phyloP scores from a whole-genome alignment of 1,140 invertebrate species.

The Drosophila jambulina region DNA sequence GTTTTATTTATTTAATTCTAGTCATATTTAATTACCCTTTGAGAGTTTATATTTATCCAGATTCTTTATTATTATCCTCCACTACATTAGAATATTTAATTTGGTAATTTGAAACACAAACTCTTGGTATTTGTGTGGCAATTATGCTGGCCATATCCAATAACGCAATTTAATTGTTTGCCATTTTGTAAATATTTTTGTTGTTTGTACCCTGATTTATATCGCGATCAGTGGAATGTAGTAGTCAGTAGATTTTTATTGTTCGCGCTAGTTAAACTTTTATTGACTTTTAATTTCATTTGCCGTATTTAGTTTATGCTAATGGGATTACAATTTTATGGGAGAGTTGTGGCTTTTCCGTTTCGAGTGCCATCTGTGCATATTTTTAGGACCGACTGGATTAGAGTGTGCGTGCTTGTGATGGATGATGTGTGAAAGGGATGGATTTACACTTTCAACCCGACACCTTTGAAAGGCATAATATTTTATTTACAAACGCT shows the following conservation, averaged over 20 bases:
- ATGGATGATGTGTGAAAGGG: slow-evolving; percentile 33
- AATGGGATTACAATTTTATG: slow-evolving; percentile 53
- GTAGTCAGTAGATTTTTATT: slow-evolving; percentile 50
- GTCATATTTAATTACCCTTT: not conserved
- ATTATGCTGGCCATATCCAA: slow-evolving; percentile 16
- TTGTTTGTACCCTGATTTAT: slow-evolving; percentile 14
- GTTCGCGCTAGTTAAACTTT: slow-evolving; percentile 43
- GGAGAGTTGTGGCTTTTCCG: slow-evolving; percentile 33
- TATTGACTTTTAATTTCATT: slow-evolving; percentile 57
- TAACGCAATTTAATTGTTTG: slow-evolving; percentile 7
- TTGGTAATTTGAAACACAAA: slow-evolving; percentile 27
- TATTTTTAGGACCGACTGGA: slow-evolving; percentile 35
- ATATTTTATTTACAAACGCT: slow-evolving; percentile 40
- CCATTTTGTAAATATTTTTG: slow-evolving; percentile 24
- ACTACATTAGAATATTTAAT: slow-evolving; percentile 11
- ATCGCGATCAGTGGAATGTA: not conserved
- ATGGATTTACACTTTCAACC: slow-evolving; percentile 28
- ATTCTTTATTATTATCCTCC: not conserved
- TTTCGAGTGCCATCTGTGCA: slow-evolving; percentile 41
- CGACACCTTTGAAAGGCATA: slow-evolving; percentile 32
- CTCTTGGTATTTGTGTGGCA: slow-evolving; percentile 1
- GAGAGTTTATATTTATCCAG: not conserved
- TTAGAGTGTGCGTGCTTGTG: slow-evolving; percentile 15
- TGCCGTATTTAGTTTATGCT: slow-evolving; percentile 49
- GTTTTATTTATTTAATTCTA: not conserved